phyloP scores from a whole-genome alignment of 2,113 vertebrate species.

The Notothenia rossii region DNA sequence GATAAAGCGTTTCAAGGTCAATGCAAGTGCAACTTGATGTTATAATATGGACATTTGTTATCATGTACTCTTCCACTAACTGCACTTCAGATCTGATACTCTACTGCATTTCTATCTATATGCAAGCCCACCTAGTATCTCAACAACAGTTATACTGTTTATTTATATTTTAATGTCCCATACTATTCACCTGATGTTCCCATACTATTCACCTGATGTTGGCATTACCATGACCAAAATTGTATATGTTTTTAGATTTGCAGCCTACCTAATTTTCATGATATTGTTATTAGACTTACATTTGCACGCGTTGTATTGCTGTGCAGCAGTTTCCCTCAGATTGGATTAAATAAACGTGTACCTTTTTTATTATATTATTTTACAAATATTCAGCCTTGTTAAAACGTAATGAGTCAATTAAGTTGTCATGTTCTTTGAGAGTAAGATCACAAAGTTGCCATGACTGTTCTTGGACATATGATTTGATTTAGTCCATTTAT shows the following conservation, averaged over 20 bases:
- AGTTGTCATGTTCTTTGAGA: not conserved
- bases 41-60: not conserved
- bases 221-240: not conserved
- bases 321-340: not conserved
- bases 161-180: not conserved
- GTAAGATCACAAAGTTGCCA: not conserved
- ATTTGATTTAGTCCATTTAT: not conserved
- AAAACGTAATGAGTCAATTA: not conserved
- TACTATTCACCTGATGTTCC: not conserved
- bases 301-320: not conserved
- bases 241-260: not conserved
- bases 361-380: not conserved
- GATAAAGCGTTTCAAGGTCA: constrained; percentile 47
- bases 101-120: not conserved
- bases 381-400: not conserved
- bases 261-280: not conserved
- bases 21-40: not conserved
- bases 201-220: too few species aligned
- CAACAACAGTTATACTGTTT: not conserved
- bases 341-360: not conserved
- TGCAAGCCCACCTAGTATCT: not conserved
- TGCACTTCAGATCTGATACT: not conserved
- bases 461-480: not conserved
- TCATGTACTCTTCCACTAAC: not conserved
- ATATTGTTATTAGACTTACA: not conserved